Evolutionary conservation across 1,140 invertebrate species (phyloP).

Genomic region (Scaptomyza pallida): DNA sequence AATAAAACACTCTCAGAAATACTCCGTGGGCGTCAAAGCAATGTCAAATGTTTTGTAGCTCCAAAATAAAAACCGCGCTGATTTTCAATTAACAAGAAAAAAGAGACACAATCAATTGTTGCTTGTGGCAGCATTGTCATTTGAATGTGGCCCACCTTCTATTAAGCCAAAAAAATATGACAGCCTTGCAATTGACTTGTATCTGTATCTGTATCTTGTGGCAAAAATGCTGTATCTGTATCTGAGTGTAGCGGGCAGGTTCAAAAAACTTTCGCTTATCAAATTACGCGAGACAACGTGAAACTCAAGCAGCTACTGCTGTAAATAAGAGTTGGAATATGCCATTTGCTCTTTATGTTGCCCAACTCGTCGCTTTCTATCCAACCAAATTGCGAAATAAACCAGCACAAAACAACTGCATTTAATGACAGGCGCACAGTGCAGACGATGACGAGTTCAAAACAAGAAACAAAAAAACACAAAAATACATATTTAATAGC

Average conservation of each 20-base stretch:
- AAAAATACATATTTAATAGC: constrained; percentile 32
- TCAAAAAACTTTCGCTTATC: constrained; percentile 80
- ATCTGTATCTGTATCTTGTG: not conserved
- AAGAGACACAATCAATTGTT: constrained; percentile 28
- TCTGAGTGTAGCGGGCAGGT: constrained; percentile 42
- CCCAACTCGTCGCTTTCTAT: constrained; percentile 55
- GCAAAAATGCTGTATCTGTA: not conserved
- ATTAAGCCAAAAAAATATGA: constrained; percentile 58
- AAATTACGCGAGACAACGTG: constrained; percentile 47
- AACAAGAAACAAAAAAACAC: constrained; percentile 14
- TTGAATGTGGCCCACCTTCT: constrained; percentile 46
- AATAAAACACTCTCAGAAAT: constrained; percentile 3
- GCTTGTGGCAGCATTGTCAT: constrained; percentile 40
- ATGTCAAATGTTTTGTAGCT: constrained; percentile 60
- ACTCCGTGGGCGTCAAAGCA: constrained; percentile 66
- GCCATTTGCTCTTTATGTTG: constrained; percentile 47
- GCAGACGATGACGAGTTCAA: constrained; percentile 12
- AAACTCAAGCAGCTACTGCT: constrained; percentile 48
- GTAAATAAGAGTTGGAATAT: constrained; percentile 12
- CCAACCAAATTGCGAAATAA: constrained; percentile 49
- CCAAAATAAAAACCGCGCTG: constrained; percentile 40
- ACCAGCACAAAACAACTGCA: constrained; percentile 63
- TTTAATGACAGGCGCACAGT: constrained; percentile 58
- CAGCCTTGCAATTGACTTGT: constrained; percentile 54
- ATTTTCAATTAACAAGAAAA: constrained; percentile 59